Evolutionary conservation across 1,140 invertebrate species (phyloP), one percentile per base, ranked within the genome.

Genomic region (Drosophila lini): DNA sequence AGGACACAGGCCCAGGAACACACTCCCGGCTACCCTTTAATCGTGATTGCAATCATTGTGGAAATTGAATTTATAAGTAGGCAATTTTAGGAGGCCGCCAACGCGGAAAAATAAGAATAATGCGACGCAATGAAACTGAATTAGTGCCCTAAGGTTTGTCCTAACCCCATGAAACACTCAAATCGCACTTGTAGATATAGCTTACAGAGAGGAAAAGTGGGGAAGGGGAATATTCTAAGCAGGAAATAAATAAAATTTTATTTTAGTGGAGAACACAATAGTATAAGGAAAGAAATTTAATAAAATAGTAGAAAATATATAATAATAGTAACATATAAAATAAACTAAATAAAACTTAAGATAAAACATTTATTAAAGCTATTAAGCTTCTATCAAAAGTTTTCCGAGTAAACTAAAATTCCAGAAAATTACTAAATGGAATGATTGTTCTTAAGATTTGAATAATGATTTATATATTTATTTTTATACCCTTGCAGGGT

Each of bases 61-160:
- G 81, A 84, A 84, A 84, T 84, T 84, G 81, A 84, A 84, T 84
- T 84, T 84, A 67, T 84, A 84, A 84, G 81, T 80, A 84, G 81
- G 81, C 81, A 84, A 84, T 84, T 84, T 84, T 45, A 68, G 80
- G 41, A 53, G n/a, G 32, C 34, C 36, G 45, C 22, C 6, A 31
- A 31, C 57, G 77, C 63, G 68, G 55, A 69, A 74, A 79, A 84
- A 84, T 80, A 84, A 80, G 77, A 84, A 80, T 84, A 80, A 74
- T 80, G 77, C 63, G 61, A 50, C 81, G 63, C 76, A 78, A 84
- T 84, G 63, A 65, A 84, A 80, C 73, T 70, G 78, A 84, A 84
- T 80, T 78, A 80, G 73, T 61, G 74, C 41, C 61, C 16, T 55
- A 28, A 38, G 31, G 60, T 62, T 62, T 58, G 34, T 11, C 15